Percentiles rank a stretch among this genome's conserved stretches.
Conservation (phyloP, 2,888 invertebrate species). For the Megalurothrips usitatus region DNA sequence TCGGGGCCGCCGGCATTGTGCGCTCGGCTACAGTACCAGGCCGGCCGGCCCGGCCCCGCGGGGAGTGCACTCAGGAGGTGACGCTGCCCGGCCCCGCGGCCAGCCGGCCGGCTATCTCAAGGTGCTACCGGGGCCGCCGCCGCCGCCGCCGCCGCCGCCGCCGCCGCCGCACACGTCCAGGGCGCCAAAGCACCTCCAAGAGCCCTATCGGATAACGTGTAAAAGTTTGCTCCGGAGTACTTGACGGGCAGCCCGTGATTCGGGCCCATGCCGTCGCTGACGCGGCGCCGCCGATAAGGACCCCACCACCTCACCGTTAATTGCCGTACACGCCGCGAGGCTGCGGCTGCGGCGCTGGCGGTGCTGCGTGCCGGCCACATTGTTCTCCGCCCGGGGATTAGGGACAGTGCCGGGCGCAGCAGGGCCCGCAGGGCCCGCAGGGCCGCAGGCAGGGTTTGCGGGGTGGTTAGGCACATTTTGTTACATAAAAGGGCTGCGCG, state of each 20-base stretch:
- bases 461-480: background rate
- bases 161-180: no score
- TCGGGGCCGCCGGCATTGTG: no score
- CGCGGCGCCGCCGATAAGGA: background rate
- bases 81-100: background rate
- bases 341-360: no score
- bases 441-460: no score
- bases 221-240: no score
- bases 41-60: background rate
- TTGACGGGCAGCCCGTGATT: no score
- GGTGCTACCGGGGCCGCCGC: background rate
- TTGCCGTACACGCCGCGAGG: background rate
- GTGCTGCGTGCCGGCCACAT: background rate
- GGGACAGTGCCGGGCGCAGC: background rate
- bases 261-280: no score
- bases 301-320: background rate
- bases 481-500: background rate
- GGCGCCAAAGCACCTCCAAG: no score
- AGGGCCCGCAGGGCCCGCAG: background rate
- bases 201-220: no score
- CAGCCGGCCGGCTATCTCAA: conserved; percentile 2
- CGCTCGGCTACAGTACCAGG: no score
- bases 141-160: background rate
- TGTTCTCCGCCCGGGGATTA: background rate
- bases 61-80: conserved; percentile 9